Conservation (phyloP, 2,113 vertebrate species). For the Campylomormyrus tamandua region DNA sequence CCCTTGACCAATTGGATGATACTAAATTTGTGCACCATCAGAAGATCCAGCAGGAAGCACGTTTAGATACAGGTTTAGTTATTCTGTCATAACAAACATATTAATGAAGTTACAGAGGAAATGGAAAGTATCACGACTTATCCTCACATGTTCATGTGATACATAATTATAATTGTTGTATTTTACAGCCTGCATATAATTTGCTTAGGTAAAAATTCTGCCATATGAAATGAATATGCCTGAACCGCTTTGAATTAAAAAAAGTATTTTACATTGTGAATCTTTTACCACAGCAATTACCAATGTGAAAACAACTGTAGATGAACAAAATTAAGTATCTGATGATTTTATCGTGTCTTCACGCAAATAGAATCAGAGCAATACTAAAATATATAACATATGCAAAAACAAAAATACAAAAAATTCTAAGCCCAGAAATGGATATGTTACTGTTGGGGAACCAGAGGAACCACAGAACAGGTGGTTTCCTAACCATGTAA, state of each 20-base stretch:
- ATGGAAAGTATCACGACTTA: neutral
- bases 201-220: neutral
- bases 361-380: neutral
- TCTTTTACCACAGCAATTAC: neutral
- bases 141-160: neutral
- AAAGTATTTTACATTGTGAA: neutral
- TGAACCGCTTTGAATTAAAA: neutral
- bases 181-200: neutral
- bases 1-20: slow-evolving; percentile 50
- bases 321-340: neutral
- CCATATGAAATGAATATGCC: neutral
- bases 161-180: neutral
- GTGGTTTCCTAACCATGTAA: neutral
- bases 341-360: neutral
- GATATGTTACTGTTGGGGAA: neutral
- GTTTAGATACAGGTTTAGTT: slow-evolving; percentile 57
- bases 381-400: neutral
- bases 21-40: slow-evolving; percentile 55
- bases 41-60: slow-evolving; percentile 41
- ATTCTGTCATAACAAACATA: slow-evolving; percentile 32
- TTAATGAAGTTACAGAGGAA: neutral
- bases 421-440: neutral
- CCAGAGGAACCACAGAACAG: neutral
- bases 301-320: neutral
- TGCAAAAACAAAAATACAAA: neutral